Percentiles rank a stretch among this genome's conserved stretches.
Conservation (phyloP, 2,797 vertebrate species). For the Schizothorax lantsangensis region DNA sequence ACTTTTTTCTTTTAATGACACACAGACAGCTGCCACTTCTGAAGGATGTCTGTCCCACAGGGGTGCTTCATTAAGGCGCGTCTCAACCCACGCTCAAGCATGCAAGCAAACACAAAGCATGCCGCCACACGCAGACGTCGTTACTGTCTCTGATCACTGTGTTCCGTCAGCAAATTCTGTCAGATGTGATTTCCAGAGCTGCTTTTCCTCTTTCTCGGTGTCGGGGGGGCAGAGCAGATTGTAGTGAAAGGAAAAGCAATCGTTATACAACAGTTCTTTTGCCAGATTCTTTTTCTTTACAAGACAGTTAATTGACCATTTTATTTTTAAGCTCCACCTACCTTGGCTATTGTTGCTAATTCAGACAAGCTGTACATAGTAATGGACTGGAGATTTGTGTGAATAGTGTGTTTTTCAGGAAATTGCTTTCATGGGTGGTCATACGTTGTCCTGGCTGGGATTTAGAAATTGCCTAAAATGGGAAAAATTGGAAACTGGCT, state of each 20-base stretch:
- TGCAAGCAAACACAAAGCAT: constrained; percentile 50
- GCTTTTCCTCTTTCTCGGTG: constrained; percentile 69
- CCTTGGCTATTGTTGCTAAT: not conserved
- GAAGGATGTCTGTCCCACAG: constrained; percentile 48
- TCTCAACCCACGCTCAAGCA: constrained; percentile 42
- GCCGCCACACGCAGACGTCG: constrained; percentile 23
- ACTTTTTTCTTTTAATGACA: constrained; percentile 46
- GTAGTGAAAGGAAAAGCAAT: not conserved
- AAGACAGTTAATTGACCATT: not conserved
- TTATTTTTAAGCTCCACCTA: not conserved
- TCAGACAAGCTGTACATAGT: not conserved
- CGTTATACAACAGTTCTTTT: not conserved
- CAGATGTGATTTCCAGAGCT: constrained; percentile 58
- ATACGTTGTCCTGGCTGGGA: not conserved
- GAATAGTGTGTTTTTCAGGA: not conserved
- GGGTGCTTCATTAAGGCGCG: constrained; percentile 47
- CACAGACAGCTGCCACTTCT: constrained; percentile 46
- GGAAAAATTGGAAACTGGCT: not conserved
- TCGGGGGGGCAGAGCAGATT: constrained; percentile 46
- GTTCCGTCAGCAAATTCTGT: constrained; percentile 48
- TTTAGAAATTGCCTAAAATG: not conserved
- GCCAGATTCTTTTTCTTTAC: not conserved
- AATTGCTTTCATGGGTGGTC: not conserved
- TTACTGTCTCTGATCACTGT: constrained; percentile 47
- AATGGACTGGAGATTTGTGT: not conserved